These are phyloP conservation scores for Ischnura elegans DNA, from an alignment of 2,888 invertebrate genomes.

Conservation along the genomic window DNA sequence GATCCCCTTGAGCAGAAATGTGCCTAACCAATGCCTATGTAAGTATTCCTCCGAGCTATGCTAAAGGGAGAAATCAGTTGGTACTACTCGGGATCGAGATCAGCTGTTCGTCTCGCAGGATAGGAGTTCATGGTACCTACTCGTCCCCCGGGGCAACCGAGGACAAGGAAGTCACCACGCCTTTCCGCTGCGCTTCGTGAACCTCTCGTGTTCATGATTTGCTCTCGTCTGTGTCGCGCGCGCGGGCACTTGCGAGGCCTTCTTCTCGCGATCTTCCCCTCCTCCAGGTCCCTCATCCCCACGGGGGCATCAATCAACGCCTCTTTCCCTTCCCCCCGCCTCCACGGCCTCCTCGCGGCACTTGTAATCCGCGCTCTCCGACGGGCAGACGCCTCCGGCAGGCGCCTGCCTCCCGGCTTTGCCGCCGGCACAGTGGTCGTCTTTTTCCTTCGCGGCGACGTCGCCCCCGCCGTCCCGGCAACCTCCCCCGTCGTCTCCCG, in stretches of 20 bases:
- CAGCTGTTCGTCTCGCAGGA: background rate
- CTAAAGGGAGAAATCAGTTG: background rate
- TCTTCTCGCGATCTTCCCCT: background rate
- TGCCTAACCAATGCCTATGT: too few species aligned
- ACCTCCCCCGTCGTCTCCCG: background rate
- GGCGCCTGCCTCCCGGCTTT: constrained; percentile 33
- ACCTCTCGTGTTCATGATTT: background rate
- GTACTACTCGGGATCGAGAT: background rate
- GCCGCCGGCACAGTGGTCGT: background rate
- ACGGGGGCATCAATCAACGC: constrained; percentile 44
- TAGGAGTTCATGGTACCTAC: background rate
- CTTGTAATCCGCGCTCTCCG: constrained; percentile 56
- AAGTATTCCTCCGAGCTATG: too few species aligned
- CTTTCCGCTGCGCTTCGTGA: background rate
- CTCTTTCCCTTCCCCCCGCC: background rate
- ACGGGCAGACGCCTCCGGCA: constrained; percentile 25
- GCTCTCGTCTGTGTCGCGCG: background rate
- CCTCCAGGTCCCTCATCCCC: background rate
- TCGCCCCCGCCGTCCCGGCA: background rate
- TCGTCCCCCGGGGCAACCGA: background rate
- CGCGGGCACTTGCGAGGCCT: background rate
- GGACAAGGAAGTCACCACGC: background rate
- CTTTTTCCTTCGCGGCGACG: background rate
- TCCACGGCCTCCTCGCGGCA: background rate
- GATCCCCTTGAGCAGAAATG: too few species aligned